phyloP scores from a whole-genome alignment of 2,113 vertebrate species.

The Neotragus moschatus region DNA sequence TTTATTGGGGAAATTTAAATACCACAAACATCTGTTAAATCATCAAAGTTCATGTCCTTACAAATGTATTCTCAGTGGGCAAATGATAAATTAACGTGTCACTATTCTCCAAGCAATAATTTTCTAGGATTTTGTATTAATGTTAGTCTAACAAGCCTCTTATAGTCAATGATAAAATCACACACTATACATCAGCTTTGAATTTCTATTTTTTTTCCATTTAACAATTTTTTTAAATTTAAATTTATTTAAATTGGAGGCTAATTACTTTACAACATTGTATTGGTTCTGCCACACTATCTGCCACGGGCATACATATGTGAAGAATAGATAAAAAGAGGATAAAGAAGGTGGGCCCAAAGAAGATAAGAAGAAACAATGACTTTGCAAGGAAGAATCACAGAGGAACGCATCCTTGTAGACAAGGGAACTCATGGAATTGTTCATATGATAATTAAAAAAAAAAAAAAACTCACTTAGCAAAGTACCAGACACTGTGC shows the following conservation, averaged over 20 bases:
- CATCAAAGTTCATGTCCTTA: constrained; percentile 40
- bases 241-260: no score
- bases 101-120: not conserved
- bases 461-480: not conserved
- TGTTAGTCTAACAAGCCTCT: not conserved
- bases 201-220: not conserved
- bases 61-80: constrained; percentile 45
- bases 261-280: no score
- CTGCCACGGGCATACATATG: accelerated
- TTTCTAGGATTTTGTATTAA: constrained; percentile 27
- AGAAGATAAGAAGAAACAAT: not conserved
- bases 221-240: no score
- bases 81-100: constrained; percentile 36
- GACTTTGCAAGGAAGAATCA: not conserved
- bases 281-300: no score
- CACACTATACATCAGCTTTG: not conserved
- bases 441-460: not conserved
- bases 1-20: constrained; percentile 6
- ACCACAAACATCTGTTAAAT: constrained; percentile 32
- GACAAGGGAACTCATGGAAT: not conserved
- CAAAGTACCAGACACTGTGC: not conserved
- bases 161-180: not conserved
- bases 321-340: not conserved
- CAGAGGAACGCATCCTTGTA: not conserved
- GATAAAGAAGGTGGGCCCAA: not conserved